Evolutionary conservation across 2,797 vertebrate species (phyloP).

Genomic region (Sylvia borin): DNA sequence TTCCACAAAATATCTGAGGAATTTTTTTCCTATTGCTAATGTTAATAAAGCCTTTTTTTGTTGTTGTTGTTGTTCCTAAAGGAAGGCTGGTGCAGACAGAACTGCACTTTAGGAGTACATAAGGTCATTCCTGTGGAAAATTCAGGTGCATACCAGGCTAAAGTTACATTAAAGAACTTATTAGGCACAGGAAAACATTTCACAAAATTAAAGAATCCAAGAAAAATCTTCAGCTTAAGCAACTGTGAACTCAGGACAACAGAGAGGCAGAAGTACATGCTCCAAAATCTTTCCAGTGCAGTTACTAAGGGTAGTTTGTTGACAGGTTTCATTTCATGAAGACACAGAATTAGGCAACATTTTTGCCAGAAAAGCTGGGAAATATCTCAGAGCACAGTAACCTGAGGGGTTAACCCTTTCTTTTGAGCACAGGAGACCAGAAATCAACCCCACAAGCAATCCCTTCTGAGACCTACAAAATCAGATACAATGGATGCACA

Average conservation of each 20-base stretch:
- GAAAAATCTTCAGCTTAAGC: neutral
- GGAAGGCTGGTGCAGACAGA: neutral
- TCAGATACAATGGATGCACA: neutral
- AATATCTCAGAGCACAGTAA: neutral
- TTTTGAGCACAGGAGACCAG: neutral
- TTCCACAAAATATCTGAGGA: neutral
- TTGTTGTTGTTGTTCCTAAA: neutral
- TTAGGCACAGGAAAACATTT: neutral
- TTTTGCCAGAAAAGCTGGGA: neutral
- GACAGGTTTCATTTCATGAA: neutral
- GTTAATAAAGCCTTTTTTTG: neutral
- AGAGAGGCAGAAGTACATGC: rapidly evolving
- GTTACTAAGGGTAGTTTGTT: neutral
- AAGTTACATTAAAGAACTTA: neutral
- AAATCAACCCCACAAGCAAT: neutral
- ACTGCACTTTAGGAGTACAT: neutral
- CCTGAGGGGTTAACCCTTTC: neutral
- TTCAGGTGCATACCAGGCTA: neutral
- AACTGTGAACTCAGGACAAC: neutral
- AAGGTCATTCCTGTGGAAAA: neutral
- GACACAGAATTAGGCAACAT: neutral
- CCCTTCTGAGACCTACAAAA: neutral
- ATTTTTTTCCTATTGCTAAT: neutral
- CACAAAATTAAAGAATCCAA: neutral
- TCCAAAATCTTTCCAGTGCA: neutral